Percentiles rank a stretch among this genome's conserved stretches.
Conservation (phyloP, 2,113 vertebrate species). For the Speoplatyrhinus poulsoni region DNA sequence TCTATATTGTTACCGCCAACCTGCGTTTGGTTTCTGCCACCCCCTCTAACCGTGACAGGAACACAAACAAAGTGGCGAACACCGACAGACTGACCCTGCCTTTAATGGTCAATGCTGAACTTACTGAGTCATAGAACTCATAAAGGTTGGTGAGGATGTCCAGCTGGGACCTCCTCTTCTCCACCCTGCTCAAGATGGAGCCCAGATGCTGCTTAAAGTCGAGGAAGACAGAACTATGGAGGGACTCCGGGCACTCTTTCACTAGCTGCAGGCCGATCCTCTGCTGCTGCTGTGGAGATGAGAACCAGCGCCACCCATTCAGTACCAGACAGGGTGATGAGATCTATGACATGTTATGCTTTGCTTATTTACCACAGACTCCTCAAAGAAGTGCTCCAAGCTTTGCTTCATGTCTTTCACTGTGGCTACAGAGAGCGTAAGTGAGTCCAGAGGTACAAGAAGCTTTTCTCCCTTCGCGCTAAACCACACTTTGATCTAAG, state of each 20-base stretch:
- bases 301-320: not conserved
- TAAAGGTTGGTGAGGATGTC: constrained; percentile 74
- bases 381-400: constrained; percentile 68
- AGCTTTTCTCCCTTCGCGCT: constrained; percentile 71
- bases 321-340: not conserved
- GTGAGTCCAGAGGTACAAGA: constrained; percentile 63
- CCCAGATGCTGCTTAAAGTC: constrained; percentile 72
- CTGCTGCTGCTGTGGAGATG: constrained; percentile 69
- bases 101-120: not conserved
- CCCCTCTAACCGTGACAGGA: too few species aligned
- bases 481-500: constrained; percentile 78
- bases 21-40: too few species aligned
- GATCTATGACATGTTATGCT: not conserved
- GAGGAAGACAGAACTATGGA: constrained; percentile 49
- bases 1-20: too few species aligned
- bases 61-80: too few species aligned
- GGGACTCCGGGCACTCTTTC: constrained; percentile 61
- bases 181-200: constrained; percentile 59
- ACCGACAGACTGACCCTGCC: not conserved
- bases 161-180: constrained; percentile 66
- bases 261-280: constrained; percentile 67
- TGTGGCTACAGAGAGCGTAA: constrained; percentile 57
- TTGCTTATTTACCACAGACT: constrained; percentile 63
- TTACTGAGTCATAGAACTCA: constrained; percentile 79
- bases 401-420: constrained; percentile 64